Base-by-base conservation (phyloP, 1,140 invertebrate genomes). In the Brachionus angularis region DNA sequence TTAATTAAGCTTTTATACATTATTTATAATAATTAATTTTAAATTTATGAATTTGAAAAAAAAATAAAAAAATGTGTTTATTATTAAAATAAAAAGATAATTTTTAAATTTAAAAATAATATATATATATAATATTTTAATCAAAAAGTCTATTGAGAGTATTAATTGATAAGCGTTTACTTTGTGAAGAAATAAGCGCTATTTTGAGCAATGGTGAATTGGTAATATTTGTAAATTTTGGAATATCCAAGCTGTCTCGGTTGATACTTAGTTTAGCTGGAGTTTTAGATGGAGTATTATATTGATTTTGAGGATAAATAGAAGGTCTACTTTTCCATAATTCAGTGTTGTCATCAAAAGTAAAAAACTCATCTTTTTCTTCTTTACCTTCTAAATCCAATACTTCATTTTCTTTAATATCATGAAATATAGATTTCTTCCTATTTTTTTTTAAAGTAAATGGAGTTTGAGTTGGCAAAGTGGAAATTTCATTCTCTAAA, bases 151-250 rank as follows among this genome's bases (percentile, higher is more conserved):
- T 18, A 58, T 58, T 58, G 5, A 58, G 27, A 16, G 53, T 39
- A 39, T 58, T 58, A 4, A 67, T n/a, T 16, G 62, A 67, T 23
- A 47, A 29, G 16, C 62, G 62, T 27, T 67, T 67, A 23, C 62
- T 50, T 33, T 67, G 62, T 2, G 42, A 18, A 4, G 25, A 33
- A n/a, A 67, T 67, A 16, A 67, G 3, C 12, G 62, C 42, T 8
- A 67, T 12, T 21, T 67, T 67, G 14, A 67, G 42, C n/a, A 67
- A 50, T 21, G 62, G 62, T 5, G 62, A 67, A 50, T 27, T 64
- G 61, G 44, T 31, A 3, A 47, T n/a, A n/a, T n/a, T n/a, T n/a
- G n/a, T n/a, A n/a, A n/a, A n/a, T n/a, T n/a, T n/a, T n/a, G n/a
- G n/a, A n/a, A n/a, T n/a, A n/a, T n/a, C n/a, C n/a, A n/a, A n/a